A percentile compares a stretch with the other conserved stretches of the same genome.
Evolutionary conservation across 2,113 vertebrate species (phyloP).

Genomic region (Pituophis catenifer): DNA sequence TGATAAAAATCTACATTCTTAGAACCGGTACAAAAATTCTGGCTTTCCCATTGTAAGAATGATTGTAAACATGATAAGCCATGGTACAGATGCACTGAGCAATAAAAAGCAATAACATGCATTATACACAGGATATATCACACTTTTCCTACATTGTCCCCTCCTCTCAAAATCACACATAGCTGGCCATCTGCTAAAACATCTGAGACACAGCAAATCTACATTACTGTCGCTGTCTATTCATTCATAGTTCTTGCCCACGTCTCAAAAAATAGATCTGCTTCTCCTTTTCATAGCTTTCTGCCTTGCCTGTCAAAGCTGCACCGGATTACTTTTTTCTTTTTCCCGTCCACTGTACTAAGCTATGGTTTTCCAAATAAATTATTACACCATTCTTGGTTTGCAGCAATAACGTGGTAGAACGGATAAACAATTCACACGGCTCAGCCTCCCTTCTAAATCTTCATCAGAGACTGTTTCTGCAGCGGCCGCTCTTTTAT

Average conservation of each 20-base stretch:
- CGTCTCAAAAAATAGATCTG: slow-evolving; percentile 52
- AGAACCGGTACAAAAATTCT: not conserved
- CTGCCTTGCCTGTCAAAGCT: slow-evolving; percentile 54
- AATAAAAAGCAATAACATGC: slow-evolving; percentile 1
- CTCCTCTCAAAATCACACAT: not conserved
- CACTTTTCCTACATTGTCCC: not conserved
- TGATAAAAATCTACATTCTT: not conserved
- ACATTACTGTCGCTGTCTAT: slow-evolving; percentile 30
- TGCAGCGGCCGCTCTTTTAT: slow-evolving; percentile 54
- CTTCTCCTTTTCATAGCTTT: slow-evolving; percentile 63
- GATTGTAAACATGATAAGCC: not conserved
- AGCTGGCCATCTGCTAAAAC: slow-evolving; percentile 22
- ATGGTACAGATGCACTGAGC: not conserved
- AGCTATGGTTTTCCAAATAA: slow-evolving; percentile 65
- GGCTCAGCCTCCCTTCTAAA: slow-evolving; percentile 56
- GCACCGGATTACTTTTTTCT: slow-evolving; percentile 50
- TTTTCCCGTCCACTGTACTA: slow-evolving; percentile 59
- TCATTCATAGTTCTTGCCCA: slow-evolving; percentile 52
- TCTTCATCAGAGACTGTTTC: slow-evolving; percentile 52
- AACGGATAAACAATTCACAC: slow-evolving; percentile 56
- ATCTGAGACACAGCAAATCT: slow-evolving; percentile 30
- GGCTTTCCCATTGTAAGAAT: not conserved
- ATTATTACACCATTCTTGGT: slow-evolving; percentile 60
- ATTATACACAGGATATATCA: slow-evolving; percentile 18
- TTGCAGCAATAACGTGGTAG: slow-evolving; percentile 51